A percentile compares a stretch with the other conserved stretches of the same genome.
These are phyloP conservation scores for Etheostoma cragini DNA, from an alignment of 2,113 vertebrate species.

Conservation along the genomic window DNA sequence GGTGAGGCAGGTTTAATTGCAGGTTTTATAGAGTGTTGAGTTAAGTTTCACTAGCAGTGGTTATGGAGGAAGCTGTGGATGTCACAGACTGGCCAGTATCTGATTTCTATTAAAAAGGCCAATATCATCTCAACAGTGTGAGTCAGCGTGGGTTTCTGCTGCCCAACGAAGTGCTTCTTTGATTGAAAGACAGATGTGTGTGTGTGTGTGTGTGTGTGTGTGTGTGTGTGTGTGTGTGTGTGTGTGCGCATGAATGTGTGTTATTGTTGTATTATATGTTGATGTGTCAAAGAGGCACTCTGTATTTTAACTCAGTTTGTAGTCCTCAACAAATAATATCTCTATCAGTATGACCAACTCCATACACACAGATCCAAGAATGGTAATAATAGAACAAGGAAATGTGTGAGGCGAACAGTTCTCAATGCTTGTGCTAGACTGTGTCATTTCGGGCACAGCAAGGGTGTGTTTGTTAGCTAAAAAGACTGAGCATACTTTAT, in stretches of 20 bases:
- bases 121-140: conserved; percentile 17
- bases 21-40: conserved; percentile 69
- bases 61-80: conserved; percentile 37
- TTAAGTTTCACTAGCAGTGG: conserved; percentile 63
- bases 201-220: not conserved
- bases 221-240: not conserved
- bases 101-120: conserved; percentile 41
- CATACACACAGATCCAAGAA: not conserved
- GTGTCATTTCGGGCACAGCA: not conserved
- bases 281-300: not conserved
- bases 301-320: not conserved
- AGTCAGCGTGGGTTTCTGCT: conserved; percentile 5
- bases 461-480: not conserved
- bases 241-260: not conserved
- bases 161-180: not conserved
- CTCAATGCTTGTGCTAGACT: not conserved
- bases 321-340: not conserved
- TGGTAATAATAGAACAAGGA: conserved; percentile 22
- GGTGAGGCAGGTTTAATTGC: conserved; percentile 52
- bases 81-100: conserved; percentile 26
- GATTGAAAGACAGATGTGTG: not conserved
- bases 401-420: conserved; percentile 18
- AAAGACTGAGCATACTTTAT: not conserved
- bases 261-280: conserved; percentile 74
- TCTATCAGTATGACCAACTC: not conserved